Conservation (phyloP, 2,797 vertebrate genomes). For the Melopsittacus undulatus region DNA sequence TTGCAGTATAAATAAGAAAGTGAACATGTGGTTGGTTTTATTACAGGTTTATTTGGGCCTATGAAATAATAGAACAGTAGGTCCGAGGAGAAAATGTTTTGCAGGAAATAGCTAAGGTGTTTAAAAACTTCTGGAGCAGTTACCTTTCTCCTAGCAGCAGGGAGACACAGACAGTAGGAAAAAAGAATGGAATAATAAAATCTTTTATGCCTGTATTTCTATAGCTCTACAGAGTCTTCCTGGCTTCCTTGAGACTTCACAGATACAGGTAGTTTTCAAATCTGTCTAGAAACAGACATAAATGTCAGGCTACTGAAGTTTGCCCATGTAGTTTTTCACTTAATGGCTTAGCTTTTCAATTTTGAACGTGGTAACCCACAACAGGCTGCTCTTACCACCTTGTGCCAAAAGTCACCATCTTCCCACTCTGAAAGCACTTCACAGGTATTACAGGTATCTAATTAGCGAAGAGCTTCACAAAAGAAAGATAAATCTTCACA, state of each 20-base stretch:
- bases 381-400: background rate
- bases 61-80: background rate
- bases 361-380: background rate
- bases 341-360: background rate
- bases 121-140: background rate
- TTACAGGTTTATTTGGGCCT: background rate
- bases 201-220: background rate
- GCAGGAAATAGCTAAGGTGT: background rate
- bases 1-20: background rate
- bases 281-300: background rate
- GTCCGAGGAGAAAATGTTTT: background rate
- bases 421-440: background rate
- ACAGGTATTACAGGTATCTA: background rate
- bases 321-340: background rate
- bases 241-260: background rate
- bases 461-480: background rate
- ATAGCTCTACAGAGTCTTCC: background rate
- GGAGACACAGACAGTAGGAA: background rate
- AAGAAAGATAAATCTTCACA: background rate
- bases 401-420: background rate
- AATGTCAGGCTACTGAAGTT: background rate
- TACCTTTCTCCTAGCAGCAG: background rate
- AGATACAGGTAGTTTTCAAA: background rate
- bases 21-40: background rate
- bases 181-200: conserved; percentile 29